These are phyloP conservation scores for Agrilus planipennis DNA, from an alignment of 1,140 invertebrate genomes.

Conservation along the genomic window DNA sequence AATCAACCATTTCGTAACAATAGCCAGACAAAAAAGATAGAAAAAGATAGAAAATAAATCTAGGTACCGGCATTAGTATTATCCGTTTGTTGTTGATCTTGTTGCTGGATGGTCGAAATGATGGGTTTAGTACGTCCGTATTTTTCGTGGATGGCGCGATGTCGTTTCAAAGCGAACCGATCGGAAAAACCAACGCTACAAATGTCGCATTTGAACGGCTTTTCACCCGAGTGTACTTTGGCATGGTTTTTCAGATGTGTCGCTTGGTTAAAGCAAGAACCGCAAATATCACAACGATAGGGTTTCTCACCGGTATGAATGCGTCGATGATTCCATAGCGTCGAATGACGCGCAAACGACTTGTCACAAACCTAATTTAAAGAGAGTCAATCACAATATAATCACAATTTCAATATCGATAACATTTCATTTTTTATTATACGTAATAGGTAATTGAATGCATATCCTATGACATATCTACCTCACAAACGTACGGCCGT, in stretches of 20 bases:
- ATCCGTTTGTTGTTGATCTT: conserved; percentile 1
- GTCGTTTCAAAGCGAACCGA: conserved; percentile 41
- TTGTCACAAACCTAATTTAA: conserved; percentile 61
- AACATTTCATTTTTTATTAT: too few relatives aligned
- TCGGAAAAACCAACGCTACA: conserved; percentile 79
- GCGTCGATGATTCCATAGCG: conserved; percentile 80
- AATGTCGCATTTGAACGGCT: conserved; percentile 68
- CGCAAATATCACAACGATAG: conserved; percentile 72
- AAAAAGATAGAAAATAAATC: too few relatives aligned
- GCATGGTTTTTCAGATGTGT: conserved; percentile 80
- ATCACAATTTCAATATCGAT: too few relatives aligned
- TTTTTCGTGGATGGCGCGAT: conserved; percentile 40
- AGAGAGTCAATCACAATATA: not conserved
- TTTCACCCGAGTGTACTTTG: conserved; percentile 64
- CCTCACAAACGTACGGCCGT: conserved; percentile 79
- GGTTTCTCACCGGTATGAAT: conserved; percentile 92
- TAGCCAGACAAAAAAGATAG: too few relatives aligned
- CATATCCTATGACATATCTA: conserved; percentile 1
- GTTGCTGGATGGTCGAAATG: conserved; percentile 9
- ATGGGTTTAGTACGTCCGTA: conserved; percentile 37
- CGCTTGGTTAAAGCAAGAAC: conserved; percentile 74
- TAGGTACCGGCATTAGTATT: not conserved
- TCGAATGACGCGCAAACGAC: conserved; percentile 75
- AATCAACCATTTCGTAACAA: too few relatives aligned
- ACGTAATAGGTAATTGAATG: too few relatives aligned